These are phyloP conservation scores for Cosmorhoe ocellata DNA, from an alignment of 2,888 invertebrate genomes.

Conservation along the genomic window DNA sequence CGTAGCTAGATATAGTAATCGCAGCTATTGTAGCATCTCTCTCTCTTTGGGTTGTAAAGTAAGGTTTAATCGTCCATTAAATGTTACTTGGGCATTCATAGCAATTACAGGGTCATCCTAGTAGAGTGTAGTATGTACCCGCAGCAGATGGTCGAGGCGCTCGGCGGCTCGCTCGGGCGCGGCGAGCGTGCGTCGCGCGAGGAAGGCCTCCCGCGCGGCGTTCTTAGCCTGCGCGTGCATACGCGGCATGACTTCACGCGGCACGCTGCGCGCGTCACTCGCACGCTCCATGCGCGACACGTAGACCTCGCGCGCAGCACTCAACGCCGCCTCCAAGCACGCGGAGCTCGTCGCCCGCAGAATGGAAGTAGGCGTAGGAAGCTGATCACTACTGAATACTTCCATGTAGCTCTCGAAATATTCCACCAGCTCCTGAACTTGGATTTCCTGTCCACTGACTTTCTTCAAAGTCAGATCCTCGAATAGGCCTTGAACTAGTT, in stretches of 20 bases:
- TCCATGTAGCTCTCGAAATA: constrained; percentile 97
- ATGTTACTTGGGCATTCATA: no score
- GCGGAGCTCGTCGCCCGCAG: constrained; percentile 38
- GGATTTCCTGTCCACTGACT: constrained; percentile 92
- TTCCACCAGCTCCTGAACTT: constrained; percentile 84
- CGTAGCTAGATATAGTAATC: no score
- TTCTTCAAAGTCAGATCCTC: constrained; percentile 91
- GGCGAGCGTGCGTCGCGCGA: constrained; percentile 37
- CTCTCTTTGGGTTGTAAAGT: no score
- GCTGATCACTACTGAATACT: constrained; percentile 95
- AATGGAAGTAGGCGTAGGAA: constrained; percentile 97
- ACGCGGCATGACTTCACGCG: constrained; percentile 13
- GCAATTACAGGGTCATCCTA: no score
- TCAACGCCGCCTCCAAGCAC: constrained; percentile 28
- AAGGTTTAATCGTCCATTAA: no score
- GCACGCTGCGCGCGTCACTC: constrained; percentile 14
- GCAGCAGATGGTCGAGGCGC: constrained; percentile 16
- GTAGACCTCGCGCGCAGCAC: constrained; percentile 33
- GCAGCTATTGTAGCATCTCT: no score
- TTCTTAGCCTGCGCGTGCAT: constrained; percentile 20
- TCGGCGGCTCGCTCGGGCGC: constrained; percentile 20
- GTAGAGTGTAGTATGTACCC: no score
- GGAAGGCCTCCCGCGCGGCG: constrained; percentile 16
- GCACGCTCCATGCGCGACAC: constrained; percentile 29
- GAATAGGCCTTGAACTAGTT: constrained; percentile 19